Evolutionary conservation across 2,797 vertebrate species (phyloP), one percentile per base, ranked within the genome.

Genomic region (Ficedula albicollis): DNA sequence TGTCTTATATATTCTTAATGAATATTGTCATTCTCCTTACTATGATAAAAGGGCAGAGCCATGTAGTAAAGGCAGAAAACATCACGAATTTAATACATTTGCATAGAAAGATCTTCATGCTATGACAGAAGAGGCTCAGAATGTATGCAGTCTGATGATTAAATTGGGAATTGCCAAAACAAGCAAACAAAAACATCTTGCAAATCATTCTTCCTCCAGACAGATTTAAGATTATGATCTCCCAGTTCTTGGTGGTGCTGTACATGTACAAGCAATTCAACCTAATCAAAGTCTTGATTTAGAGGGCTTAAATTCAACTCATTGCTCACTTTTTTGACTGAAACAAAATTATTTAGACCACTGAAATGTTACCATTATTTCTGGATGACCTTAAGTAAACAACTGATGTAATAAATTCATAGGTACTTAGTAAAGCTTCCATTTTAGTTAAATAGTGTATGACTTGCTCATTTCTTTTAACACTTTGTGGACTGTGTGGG

Each of bases 161-260:
- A 93, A 72, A 84, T 26, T 63, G 38, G 26, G 26, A 83, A 78
- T 30, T 62, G 46, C 32, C 70, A 78, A 76, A 88, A 86, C 36
- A 84, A 76, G 13, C 17, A 84, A 91, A 80, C 36, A 84, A 95
- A 77, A 59, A 30, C 51, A 8, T 56, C 67, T 49, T 86, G 44
- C 39, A 91, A 92, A 91, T 75, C 63, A 70, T 66, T 87, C 43
- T 85, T 95, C 38, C 44, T 62, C 16, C 41, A 76, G 67, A 56
- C 32, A 86, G 63, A 67, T 92, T 93, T 90, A 78, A 90, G 56
- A 56, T 90, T 87, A 80, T 70, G 32, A n/a, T 84, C 52, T 94
- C 64, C 12, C 26, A 41, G 44, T 56, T 58, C 39, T 79, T 82
- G 39, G 12, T 76, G 55, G 32, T 87, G 84, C 20, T 76, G 19